Evolutionary conservation across 1,140 invertebrate genomes (phyloP).

Genomic region (Dryas iulia): DNA sequence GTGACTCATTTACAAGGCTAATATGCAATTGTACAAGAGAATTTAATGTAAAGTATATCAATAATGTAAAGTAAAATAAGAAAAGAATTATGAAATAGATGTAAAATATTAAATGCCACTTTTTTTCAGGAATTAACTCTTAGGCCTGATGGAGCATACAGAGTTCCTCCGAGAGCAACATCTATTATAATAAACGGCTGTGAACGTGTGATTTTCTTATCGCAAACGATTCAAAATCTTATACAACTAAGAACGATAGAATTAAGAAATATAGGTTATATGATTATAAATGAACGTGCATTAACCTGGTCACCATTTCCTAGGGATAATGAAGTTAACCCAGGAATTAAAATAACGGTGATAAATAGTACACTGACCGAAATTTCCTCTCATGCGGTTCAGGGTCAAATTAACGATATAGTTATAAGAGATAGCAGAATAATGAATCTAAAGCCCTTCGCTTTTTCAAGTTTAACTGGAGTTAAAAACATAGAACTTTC

Average conservation of each 20-base stretch:
- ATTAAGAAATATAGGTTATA: conserved; percentile 51
- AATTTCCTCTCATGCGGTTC: conserved; percentile 85
- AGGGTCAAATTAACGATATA: conserved; percentile 86
- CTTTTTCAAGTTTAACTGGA: conserved; percentile 85
- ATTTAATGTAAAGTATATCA: conserved; percentile 71
- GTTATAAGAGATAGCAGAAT: conserved; percentile 83
- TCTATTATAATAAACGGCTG: conserved; percentile 81
- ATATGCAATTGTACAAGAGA: conserved; percentile 81
- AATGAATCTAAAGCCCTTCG: conserved; percentile 84
- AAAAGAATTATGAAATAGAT: background rate
- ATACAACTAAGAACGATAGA: conserved; percentile 60
- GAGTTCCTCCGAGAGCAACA: conserved; percentile 77
- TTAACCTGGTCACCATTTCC: conserved; percentile 63
- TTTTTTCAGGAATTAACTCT: conserved; percentile 81
- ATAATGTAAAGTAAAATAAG: background rate
- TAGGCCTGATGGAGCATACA: conserved; percentile 80
- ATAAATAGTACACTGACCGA: conserved; percentile 78
- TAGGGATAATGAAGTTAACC: conserved; percentile 53
- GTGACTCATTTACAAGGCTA: conserved; percentile 81
- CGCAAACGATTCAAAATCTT: conserved; percentile 69
- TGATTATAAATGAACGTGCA: conserved; percentile 61
- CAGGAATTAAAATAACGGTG: conserved; percentile 64
- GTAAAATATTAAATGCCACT: conserved; percentile 9
- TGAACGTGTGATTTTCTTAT: conserved; percentile 74
- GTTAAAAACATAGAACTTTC: conserved; percentile 78